Conservation (phyloP, 23 tunicate species). For the Phallusia fumigata region DNA sequence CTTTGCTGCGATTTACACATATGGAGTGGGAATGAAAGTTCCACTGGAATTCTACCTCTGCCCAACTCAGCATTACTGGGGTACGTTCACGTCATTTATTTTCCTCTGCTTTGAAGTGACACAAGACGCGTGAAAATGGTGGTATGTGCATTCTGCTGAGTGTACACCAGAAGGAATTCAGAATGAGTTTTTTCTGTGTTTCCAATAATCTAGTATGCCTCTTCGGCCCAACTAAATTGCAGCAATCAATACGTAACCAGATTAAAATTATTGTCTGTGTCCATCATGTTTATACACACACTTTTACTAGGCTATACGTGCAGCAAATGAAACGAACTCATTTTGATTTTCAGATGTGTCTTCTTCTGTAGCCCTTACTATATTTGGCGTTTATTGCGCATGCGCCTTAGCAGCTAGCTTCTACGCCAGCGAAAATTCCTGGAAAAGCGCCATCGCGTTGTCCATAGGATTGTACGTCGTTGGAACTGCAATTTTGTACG, state of each 20-base stretch:
- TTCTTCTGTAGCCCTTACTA: background rate
- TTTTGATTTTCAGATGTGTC: background rate
- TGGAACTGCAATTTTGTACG: background rate
- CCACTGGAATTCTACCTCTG: conserved; percentile 35
- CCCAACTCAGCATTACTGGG: conserved; percentile 23
- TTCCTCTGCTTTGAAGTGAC: background rate
- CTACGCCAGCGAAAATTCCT: background rate
- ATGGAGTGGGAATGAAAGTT: conserved; percentile 16
- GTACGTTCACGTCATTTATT: background rate
- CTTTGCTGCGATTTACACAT: conserved; percentile 38
- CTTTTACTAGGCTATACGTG: too few relatives aligned
- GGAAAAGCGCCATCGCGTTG: background rate
- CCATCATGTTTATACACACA: too few relatives aligned
- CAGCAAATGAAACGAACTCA: too few relatives aligned
- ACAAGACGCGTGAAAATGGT: too few relatives aligned
- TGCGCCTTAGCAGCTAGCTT: background rate
- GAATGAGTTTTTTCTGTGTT: too few relatives aligned
- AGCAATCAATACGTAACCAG: too few relatives aligned
- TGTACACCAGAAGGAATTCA: background rate
- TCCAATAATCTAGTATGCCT: background rate
- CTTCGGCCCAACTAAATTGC: too few relatives aligned
- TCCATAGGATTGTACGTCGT: background rate
- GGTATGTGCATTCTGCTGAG: background rate
- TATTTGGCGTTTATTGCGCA: background rate
- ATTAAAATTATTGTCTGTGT: too few relatives aligned